These are phyloP conservation scores for Euspilapteryx auroguttella DNA, from an alignment of 2,888 invertebrate species.

Conservation along the genomic window DNA sequence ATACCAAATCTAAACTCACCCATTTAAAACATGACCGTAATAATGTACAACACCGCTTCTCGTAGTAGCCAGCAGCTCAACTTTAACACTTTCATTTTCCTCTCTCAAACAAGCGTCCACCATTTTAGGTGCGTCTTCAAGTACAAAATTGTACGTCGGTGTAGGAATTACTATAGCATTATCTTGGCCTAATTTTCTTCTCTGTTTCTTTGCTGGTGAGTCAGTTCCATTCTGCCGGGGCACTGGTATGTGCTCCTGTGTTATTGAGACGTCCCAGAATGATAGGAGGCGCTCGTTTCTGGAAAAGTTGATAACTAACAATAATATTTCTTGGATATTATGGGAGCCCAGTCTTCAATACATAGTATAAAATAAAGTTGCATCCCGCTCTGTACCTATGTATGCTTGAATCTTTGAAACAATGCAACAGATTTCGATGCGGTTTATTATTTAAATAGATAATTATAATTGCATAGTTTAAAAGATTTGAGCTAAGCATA, in stretches of 20 bases:
- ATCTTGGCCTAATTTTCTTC: conserved; percentile 22
- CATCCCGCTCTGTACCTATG: no score
- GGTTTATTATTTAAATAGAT: no score
- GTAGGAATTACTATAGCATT: conserved; percentile 11
- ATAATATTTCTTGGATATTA: no score
- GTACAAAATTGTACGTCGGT: conserved; percentile 60
- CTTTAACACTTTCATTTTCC: conserved; percentile 51
- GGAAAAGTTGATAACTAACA: conserved; percentile 9
- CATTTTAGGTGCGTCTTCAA: conserved; percentile 68
- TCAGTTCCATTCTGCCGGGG: conserved; percentile 28
- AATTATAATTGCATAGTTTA: no score
- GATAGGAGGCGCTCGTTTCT: conserved; percentile 49
- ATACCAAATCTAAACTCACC: no score
- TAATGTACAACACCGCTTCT: conserved; percentile 78
- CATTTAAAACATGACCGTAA: conserved; percentile 77
- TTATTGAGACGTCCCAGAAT: conserved; percentile 46
- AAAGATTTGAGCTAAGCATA: no score
- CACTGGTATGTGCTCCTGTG: conserved; percentile 20
- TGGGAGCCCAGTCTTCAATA: no score
- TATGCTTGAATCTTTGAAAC: no score
- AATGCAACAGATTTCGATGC: no score
- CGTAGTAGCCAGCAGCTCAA: conserved; percentile 62
- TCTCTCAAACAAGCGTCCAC: conserved; percentile 45
- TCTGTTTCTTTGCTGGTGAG: conserved; percentile 29
- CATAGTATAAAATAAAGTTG: no score